Conservation (phyloP, 2,888 invertebrate species). For the Acheta domesticus region DNA sequence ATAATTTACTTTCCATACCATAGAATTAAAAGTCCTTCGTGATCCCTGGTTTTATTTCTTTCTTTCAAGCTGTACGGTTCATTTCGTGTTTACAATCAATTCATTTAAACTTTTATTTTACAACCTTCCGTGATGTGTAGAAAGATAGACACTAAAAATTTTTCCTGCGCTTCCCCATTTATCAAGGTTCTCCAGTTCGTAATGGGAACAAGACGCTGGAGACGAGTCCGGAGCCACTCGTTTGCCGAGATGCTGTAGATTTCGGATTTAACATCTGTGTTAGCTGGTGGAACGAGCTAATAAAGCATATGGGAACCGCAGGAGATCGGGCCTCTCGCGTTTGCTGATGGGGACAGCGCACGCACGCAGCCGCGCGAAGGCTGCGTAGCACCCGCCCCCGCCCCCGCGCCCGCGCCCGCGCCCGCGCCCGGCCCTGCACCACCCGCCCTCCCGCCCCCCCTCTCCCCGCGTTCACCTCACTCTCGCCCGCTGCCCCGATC, state of each 20-base stretch:
- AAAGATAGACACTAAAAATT: conserved; percentile 18
- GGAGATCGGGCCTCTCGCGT: conserved; percentile 4
- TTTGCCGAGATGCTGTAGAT: conserved; percentile 18
- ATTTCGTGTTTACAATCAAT: conserved; percentile 18
- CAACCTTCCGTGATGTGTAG: conserved; percentile 6
- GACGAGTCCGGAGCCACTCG: not conserved
- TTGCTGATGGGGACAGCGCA: conserved; percentile 6
- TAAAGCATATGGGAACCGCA: conserved; percentile 18
- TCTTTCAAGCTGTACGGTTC: not conserved
- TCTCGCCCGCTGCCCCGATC: not conserved
- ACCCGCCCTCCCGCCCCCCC: not conserved
- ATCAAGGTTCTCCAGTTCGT: not conserved
- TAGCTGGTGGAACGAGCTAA: conserved; percentile 1
- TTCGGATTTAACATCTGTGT: conserved; percentile 18
- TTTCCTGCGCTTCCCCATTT: not conserved
- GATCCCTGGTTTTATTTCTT: not conserved
- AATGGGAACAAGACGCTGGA: not conserved
- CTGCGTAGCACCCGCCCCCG: not conserved
- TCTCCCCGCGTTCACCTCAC: not conserved
- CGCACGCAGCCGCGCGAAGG: not conserved
- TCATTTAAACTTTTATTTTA: not conserved
- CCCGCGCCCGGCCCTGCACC: not conserved
- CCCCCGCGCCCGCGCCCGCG: not conserved
- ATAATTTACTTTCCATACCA: conserved; percentile 4
- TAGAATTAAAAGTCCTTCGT: not conserved